Base-by-base conservation (phyloP, 1,140 invertebrate species). In the Hycleus phaleratus region DNA sequence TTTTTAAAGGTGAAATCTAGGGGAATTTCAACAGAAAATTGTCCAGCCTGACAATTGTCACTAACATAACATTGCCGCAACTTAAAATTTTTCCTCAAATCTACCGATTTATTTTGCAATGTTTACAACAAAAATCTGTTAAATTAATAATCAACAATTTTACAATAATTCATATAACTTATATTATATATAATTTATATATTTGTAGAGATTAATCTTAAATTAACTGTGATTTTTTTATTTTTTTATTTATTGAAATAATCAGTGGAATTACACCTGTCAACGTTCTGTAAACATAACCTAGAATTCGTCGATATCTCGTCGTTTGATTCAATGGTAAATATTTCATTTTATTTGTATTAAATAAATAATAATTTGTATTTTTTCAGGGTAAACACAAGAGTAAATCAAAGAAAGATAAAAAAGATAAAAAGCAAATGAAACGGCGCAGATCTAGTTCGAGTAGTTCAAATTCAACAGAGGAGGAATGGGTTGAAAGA, bases 401-500 rank as follows among this genome's bases (percentile, higher is more conserved):
- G 40, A 54, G 64, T 6, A 64, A 68, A 59, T 59, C 60, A 4
- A 68, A 68, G 38, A 64, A 64, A 38, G 58, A 60, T 49, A 64
- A 67, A 44, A 59, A 60, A 46, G 50, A 64, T 5, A 65, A 63
- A 46, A 65, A 65, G 48, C 49, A 58, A 38, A 48, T 54, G 38
- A 52, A 64, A 57, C 53, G 51, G 3, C 10, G 5, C 4, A 38
- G 39, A 48, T 49, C 38, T n/a, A 48, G 49, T 8, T 54, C 61
- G 2, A 57, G 49, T 11, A 53, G 48, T 40, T 63, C 62, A 38
- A 57, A 46, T 40, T 49, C 49, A n/a, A 54, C 58, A 38, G 52
- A 64, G 55, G 59, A 67, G 12, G 64, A 71, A 62, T 73, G 70
- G 71, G 62, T 70, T n/a, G 71, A 70, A 64, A 73, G 71, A 59